These are phyloP conservation scores for Oxyteleia sp. DNA, from an alignment of 2,888 invertebrate species.

Conservation along the genomic window DNA sequence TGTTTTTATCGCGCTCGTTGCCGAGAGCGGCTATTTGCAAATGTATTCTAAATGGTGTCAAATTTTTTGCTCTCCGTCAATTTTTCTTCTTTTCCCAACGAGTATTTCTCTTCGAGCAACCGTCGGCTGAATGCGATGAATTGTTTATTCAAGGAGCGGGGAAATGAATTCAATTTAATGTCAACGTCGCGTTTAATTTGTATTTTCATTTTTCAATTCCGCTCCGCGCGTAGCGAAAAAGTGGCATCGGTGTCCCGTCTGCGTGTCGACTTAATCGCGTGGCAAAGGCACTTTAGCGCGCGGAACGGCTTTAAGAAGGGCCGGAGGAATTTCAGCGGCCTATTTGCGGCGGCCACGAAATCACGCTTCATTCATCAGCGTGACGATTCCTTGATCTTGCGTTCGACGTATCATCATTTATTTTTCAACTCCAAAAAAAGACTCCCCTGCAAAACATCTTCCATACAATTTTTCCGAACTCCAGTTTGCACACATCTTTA, in stretches of 20 bases:
- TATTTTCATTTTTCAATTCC: background rate
- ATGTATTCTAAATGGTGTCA: background rate
- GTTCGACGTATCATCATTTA: too few relatives aligned
- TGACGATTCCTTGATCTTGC: too few relatives aligned
- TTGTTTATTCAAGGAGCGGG: background rate
- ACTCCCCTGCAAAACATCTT: too few relatives aligned
- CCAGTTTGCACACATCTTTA: too few relatives aligned
- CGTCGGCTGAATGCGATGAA: too few relatives aligned
- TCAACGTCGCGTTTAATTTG: background rate
- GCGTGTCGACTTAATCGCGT: slow-evolving; percentile 63
- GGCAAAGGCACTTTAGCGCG: slow-evolving; percentile 41
- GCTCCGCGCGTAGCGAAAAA: background rate
- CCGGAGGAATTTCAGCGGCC: slow-evolving; percentile 46
- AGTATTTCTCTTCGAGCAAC: too few relatives aligned
- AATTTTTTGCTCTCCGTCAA: background rate
- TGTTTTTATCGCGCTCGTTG: slow-evolving; percentile 1
- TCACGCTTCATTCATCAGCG: slow-evolving; percentile 84
- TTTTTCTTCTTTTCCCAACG: background rate
- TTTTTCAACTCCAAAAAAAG: too few relatives aligned
- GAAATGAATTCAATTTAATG: background rate
- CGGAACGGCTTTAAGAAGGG: slow-evolving; percentile 21
- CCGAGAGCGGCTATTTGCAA: background rate
- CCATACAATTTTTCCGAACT: too few relatives aligned
- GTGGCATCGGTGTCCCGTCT: slow-evolving; percentile 3
- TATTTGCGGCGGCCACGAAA: slow-evolving; percentile 77